Evolutionary conservation across 2,113 vertebrate species (phyloP), one percentile per base, ranked within the genome.

Genomic region (Chaetorhynchus papuensis): DNA sequence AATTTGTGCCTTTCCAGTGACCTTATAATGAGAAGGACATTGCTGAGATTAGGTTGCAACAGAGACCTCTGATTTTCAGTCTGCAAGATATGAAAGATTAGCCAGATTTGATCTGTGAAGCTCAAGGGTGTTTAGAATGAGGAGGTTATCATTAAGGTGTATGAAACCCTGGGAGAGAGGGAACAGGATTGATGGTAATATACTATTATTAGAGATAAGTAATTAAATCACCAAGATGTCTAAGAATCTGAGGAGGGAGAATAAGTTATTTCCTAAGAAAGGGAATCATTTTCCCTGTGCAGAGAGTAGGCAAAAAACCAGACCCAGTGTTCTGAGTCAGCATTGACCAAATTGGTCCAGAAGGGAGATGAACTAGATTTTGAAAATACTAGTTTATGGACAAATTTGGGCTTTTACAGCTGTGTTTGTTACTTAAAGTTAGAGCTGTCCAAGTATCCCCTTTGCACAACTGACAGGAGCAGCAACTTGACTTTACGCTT

Each of bases 41-140:
- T 76, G 52, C 31, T 94, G 79, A 78, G 69, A 89, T 93, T 77
- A 84, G 49, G 45, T 82, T 84, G 79, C 61, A 88, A 30, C 33
- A 39, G 37, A 90, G 47, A 87, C 37, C 35, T 89, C 59, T 94
- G 90, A 75, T 93, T 94, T 90, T 60, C 61, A 77, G 74, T 74
- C 79, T 78, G 59, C n/a, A 92, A 84, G 28, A 90, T 77, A n/a
- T 57, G 78, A 90, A 90, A 94, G 75, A 96, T 92, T 61, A 92
- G 59, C 35, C 54, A 83, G 70, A 93, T 89, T 68, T 90, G 49
- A 83, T 92, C 83, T 93, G 49, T 41, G 54, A 83, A 78, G 33
- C 42, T 86, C 80, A 72, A 35, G 37, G 19, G 61, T 24, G 7
- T 65, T 54, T 68, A 75, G 72, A 85, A 83, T 68, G 59, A 71